Percentiles rank a stretch among this genome's conserved stretches.
Evolutionary conservation across 2,797 vertebrate species (phyloP).

Genomic region (Pampus argenteus): DNA sequence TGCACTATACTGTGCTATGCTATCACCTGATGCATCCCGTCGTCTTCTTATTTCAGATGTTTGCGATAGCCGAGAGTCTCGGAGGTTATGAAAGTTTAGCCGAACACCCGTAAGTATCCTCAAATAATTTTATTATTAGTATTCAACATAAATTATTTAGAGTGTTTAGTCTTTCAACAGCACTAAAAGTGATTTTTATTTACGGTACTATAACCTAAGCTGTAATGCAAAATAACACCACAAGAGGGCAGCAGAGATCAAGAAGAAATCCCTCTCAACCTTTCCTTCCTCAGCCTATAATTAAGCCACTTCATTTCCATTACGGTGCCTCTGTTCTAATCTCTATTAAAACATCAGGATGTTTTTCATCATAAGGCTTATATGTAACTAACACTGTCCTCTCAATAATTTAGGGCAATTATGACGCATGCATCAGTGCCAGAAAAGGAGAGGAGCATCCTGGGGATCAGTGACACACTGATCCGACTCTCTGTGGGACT

Average conservation of each 20-base stretch:
- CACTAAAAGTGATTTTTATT: background rate
- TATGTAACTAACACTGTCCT: background rate
- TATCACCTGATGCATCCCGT: background rate
- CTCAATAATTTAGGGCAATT: slow-evolving; percentile 84
- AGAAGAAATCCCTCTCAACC: background rate
- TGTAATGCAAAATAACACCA: slow-evolving; percentile 39
- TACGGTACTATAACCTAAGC: background rate
- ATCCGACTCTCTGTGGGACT: slow-evolving; percentile 94
- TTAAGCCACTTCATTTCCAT: slow-evolving; percentile 14
- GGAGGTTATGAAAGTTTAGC: slow-evolving; percentile 96
- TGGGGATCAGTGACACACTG: slow-evolving; percentile 93
- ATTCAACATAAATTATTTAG: background rate
- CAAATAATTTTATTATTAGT: background rate
- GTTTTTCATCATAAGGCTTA: slow-evolving; percentile 15
- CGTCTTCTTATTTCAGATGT: slow-evolving; percentile 81
- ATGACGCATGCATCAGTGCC: slow-evolving; percentile 95
- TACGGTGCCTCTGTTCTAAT: slow-evolving; percentile 4
- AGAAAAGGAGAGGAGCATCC: slow-evolving; percentile 79
- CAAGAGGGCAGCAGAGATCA: slow-evolving; percentile 66
- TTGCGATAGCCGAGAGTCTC: slow-evolving; percentile 91
- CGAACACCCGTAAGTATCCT: slow-evolving; percentile 93
- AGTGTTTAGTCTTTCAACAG: background rate
- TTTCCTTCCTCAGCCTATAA: slow-evolving; percentile 6
- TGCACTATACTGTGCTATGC: background rate
- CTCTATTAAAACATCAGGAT: slow-evolving; percentile 2